These are phyloP conservation scores for Dreissena rostriformis DNA, from an alignment of 1,140 invertebrate species.

Conservation along the genomic window DNA sequence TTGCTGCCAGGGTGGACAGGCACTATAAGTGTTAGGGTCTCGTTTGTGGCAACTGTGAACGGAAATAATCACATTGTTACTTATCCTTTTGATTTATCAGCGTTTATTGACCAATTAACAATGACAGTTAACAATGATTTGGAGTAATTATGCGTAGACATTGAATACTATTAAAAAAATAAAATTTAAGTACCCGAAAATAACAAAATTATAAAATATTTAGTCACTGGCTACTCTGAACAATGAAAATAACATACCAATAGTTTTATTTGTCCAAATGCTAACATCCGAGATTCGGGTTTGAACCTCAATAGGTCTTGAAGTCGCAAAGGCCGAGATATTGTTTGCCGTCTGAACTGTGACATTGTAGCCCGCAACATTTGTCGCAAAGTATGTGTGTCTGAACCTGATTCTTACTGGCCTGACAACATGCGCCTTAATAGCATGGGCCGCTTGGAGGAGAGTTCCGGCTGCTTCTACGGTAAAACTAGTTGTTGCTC, in stretches of 20 bases:
- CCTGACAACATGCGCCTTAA: constrained; percentile 42
- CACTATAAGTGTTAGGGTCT: constrained; percentile 1
- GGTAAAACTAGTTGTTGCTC: constrained; percentile 39
- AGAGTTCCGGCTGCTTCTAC: constrained; percentile 6
- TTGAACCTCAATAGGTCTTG: constrained; percentile 8
- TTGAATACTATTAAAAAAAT: too few relatives aligned
- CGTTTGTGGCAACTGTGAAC: constrained; percentile 54
- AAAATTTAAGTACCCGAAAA: too few relatives aligned
- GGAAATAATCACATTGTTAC: too few relatives aligned
- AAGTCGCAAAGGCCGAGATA: constrained; percentile 30
- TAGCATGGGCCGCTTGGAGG: constrained; percentile 51
- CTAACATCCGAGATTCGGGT: constrained; percentile 25
- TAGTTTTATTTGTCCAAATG: neutral
- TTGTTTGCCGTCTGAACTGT: constrained; percentile 47
- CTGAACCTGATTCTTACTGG: constrained; percentile 49
- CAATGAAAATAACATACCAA: too few relatives aligned
- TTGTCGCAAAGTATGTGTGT: constrained; percentile 31
- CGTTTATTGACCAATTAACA: too few relatives aligned
- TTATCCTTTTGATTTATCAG: too few relatives aligned
- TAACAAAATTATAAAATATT: too few relatives aligned
- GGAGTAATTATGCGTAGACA: too few relatives aligned
- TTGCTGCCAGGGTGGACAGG: constrained; percentile 53
- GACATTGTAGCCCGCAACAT: constrained; percentile 21
- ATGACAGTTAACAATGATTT: too few relatives aligned
- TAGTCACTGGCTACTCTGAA: too few relatives aligned